phyloP scores from a whole-genome alignment of 2,797 vertebrate genomes.

The Sebastes cheni region DNA sequence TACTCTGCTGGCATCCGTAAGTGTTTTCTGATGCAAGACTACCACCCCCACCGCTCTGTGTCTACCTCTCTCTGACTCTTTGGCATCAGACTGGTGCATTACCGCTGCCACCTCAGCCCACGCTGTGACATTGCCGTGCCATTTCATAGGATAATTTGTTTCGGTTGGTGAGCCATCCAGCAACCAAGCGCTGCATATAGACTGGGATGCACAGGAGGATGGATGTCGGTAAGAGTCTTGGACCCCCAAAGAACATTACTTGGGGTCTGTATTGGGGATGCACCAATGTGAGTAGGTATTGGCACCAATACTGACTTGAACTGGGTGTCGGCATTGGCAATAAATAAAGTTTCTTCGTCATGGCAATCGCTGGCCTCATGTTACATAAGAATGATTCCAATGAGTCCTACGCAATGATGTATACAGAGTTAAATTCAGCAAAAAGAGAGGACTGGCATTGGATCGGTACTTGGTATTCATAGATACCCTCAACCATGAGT shows the following conservation, averaged over 20 bases:
- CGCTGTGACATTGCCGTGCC: slow-evolving; percentile 21
- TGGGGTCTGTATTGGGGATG: background rate
- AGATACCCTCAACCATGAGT: background rate
- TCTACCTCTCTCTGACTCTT: slow-evolving; percentile 5
- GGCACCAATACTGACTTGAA: background rate
- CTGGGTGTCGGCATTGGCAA: background rate
- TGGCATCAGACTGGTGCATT: slow-evolving; percentile 8
- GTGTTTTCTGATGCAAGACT: slow-evolving; percentile 60
- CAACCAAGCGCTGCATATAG: background rate
- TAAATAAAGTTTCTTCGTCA: background rate
- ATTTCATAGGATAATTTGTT: slow-evolving; percentile 27
- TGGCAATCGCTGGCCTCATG: background rate
- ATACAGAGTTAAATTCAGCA: background rate
- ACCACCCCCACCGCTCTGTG: background rate
- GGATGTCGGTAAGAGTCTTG: background rate
- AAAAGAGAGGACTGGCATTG: background rate
- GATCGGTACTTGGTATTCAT: background rate
- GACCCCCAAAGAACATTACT: background rate
- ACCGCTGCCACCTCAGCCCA: slow-evolving; percentile 14
- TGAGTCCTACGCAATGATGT: background rate
- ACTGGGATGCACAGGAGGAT: background rate
- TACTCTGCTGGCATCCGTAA: slow-evolving; percentile 61
- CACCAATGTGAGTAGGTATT: background rate
- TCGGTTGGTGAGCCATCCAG: slow-evolving; percentile 1
- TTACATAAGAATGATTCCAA: background rate